Percentiles rank a stretch among this genome's conserved stretches.
phyloP scores from a whole-genome alignment of 2,888 invertebrate species.

The Melanostoma mellinum region DNA sequence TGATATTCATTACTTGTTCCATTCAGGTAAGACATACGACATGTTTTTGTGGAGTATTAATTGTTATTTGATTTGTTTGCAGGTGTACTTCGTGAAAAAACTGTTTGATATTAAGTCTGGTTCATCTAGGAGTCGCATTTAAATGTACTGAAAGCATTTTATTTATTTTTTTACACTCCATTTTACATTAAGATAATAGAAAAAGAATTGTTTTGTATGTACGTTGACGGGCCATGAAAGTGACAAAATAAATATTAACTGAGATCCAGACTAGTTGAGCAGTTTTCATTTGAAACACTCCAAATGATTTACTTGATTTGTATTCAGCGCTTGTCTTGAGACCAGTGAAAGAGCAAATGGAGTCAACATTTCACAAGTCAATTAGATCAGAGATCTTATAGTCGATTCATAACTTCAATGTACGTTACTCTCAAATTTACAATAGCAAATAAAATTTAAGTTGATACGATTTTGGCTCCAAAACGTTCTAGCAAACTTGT shows the following conservation, averaged over 20 bases:
- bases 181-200: constrained; percentile 30
- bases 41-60: neutral
- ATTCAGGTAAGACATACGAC: constrained; percentile 84
- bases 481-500: too few species aligned
- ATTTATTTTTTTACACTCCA: constrained; percentile 31
- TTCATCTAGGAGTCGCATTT: constrained; percentile 83
- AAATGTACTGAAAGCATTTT: constrained; percentile 45
- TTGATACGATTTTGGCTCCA: too few species aligned
- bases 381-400: too few species aligned
- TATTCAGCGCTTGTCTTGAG: neutral
- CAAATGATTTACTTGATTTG: neutral
- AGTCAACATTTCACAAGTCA: too few species aligned
- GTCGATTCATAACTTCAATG: too few species aligned
- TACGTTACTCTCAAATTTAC: too few species aligned
- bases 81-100: constrained; percentile 94
- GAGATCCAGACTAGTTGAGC: too few species aligned
- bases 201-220: constrained; percentile 35
- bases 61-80: constrained; percentile 75
- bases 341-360: too few species aligned
- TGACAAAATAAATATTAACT: constrained; percentile 42
- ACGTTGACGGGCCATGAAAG: constrained; percentile 43
- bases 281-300: neutral
- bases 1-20: constrained; percentile 90
- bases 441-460: too few species aligned
- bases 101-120: constrained; percentile 91